Percentiles rank a stretch among this genome's conserved stretches.
Conservation (phyloP, 2,888 invertebrate genomes). For the Drosophila meridionalis region DNA sequence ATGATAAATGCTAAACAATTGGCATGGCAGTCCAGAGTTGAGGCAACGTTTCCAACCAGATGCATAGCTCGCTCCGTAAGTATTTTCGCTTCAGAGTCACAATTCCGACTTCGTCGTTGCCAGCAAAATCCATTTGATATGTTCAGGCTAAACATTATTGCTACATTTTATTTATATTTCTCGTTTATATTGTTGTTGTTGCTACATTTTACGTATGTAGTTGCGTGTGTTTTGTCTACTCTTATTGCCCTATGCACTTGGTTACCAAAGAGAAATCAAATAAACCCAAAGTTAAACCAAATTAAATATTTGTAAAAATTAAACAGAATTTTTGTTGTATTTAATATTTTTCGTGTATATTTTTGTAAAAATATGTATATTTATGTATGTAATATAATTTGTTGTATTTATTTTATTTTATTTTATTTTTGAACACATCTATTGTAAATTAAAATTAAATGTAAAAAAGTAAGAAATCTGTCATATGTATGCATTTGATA, state of each 20-base stretch:
- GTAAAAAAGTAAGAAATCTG: conserved; percentile 38
- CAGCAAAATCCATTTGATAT: conserved; percentile 47
- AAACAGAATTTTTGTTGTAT: conserved; percentile 6
- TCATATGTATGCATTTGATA: conserved; percentile 62
- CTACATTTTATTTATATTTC: conserved; percentile 21
- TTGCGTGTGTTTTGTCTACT: conserved; percentile 27
- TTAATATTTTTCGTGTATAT: conserved; percentile 39
- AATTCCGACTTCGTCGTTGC: conserved; percentile 27
- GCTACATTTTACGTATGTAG: conserved; percentile 33
- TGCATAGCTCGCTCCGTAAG: conserved; percentile 6
- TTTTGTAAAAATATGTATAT: conserved; percentile 57
- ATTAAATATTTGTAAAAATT: conserved; percentile 1
- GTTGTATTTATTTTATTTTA: not conserved
- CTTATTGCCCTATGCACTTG: conserved; percentile 69
- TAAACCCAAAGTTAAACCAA: not conserved
- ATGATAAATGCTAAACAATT: conserved; percentile 77
- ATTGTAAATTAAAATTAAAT: conserved; percentile 48
- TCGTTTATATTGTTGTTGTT: not conserved
- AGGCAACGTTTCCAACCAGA: conserved; percentile 38
- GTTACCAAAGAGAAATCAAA: conserved; percentile 12
- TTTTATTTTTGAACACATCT: conserved; percentile 24
- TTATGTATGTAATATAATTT: conserved; percentile 26
- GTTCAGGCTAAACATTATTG: conserved; percentile 59
- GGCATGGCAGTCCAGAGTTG: conserved; percentile 66
- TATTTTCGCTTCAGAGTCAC: not conserved